Conservation (phyloP, 1,140 invertebrate genomes). For the Panulirus ornatus region DNA sequence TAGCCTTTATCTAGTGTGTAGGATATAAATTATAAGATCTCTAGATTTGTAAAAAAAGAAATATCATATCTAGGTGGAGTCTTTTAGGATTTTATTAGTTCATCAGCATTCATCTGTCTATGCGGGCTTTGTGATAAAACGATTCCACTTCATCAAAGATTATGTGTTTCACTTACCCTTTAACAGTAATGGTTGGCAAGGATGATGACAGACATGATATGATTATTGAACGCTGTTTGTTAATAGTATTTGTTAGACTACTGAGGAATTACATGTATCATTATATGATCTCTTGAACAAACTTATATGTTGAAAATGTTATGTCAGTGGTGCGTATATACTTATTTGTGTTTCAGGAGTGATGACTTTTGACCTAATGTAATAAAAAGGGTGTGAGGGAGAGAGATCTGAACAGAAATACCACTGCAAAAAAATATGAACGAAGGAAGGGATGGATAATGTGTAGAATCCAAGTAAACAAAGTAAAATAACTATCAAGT, state of each 20-base stretch:
- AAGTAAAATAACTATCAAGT: too few species aligned
- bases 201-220: too few species aligned
- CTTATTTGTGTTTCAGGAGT: too few species aligned
- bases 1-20: constrained; percentile 33
- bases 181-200: neutral
- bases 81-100: neutral
- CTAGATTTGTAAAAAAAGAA: constrained; percentile 22
- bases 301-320: neutral
- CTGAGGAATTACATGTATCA: neutral
- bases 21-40: constrained; percentile 17
- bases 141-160: neutral
- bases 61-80: constrained; percentile 4
- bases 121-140: constrained; percentile 6
- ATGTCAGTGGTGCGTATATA: neutral
- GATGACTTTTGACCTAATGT: too few species aligned
- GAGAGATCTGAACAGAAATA: too few species aligned
- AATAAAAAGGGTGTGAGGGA: too few species aligned
- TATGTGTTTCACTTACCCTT: neutral
- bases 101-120: neutral
- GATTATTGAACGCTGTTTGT: neutral
- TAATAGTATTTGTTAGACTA: neutral
- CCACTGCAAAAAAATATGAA: too few species aligned
- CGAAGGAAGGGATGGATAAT: too few species aligned
- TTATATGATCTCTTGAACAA: too few species aligned
- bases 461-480: too few species aligned